A percentile compares a stretch with the other conserved stretches of the same genome.
These are phyloP conservation scores for Sakesphorus luctuosus DNA, from an alignment of 2,113 vertebrate genomes.

Conservation along the genomic window DNA sequence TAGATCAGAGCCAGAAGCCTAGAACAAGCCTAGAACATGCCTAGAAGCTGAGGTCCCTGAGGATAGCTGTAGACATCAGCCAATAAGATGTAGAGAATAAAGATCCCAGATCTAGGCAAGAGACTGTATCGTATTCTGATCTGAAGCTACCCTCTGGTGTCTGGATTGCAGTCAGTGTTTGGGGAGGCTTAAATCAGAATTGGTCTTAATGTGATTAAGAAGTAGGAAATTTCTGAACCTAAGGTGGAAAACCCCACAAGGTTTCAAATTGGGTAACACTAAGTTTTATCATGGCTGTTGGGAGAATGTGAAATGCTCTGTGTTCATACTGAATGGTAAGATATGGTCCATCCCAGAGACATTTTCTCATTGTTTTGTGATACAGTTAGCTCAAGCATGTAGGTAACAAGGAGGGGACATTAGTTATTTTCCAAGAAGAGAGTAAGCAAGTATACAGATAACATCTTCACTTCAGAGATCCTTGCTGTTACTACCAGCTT, in stretches of 20 bases:
- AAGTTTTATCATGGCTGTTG: background rate
- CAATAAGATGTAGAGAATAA: background rate
- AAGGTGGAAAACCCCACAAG: background rate
- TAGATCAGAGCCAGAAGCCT: background rate
- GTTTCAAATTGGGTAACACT: background rate
- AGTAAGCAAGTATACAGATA: background rate
- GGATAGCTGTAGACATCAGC: background rate
- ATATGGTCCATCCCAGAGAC: background rate
- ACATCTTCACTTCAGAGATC: background rate
- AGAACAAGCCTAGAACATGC: background rate
- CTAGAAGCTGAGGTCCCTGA: background rate
- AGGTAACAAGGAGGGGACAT: background rate
- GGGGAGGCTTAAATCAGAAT: background rate
- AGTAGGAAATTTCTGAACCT: background rate
- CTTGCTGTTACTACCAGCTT: background rate
- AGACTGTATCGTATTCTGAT: background rate
- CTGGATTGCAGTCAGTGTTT: fast-evolving
- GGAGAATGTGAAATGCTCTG: background rate
- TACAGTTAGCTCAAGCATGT: background rate
- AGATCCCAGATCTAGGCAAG: background rate
- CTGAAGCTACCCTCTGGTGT: background rate
- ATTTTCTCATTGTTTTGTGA: background rate
- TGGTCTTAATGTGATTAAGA: background rate
- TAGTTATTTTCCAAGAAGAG: background rate
- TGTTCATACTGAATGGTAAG: background rate